These are phyloP conservation scores for Cherax destructor DNA, from an alignment of 1,140 invertebrate genomes.

Conservation along the genomic window DNA sequence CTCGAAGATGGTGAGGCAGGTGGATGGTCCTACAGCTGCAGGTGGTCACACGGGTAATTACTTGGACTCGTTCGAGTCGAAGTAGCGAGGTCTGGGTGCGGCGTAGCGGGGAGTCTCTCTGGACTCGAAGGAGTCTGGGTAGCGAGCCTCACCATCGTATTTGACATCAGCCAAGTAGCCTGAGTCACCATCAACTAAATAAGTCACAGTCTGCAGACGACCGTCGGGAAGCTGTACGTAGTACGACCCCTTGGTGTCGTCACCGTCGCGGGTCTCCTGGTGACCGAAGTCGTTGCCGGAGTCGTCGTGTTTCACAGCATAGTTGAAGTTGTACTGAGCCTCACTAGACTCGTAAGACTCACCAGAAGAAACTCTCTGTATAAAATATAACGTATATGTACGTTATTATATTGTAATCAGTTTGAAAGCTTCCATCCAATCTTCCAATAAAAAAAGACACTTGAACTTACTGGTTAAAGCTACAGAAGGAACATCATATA, in stretches of 20 bases:
- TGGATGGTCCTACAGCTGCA: no score
- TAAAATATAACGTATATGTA: no score
- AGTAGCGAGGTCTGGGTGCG: conserved; percentile 5
- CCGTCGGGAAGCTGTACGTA: conserved; percentile 37
- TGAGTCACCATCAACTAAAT: background rate
- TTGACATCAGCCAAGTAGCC: conserved; percentile 31
- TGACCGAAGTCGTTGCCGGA: conserved; percentile 21
- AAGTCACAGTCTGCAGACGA: conserved; percentile 10
- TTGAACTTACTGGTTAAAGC: no score
- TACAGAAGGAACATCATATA: no score
- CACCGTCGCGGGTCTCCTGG: conserved; percentile 24
- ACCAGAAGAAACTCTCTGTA: background rate
- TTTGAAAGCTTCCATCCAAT: no score
- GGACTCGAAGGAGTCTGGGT: conserved; percentile 12
- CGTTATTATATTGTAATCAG: no score
- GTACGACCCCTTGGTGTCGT: conserved; percentile 32
- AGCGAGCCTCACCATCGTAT: conserved; percentile 12
- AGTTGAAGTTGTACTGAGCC: conserved; percentile 32
- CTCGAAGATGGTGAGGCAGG: no score
- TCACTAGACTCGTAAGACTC: conserved; percentile 27
- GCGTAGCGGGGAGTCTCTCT: conserved; percentile 4
- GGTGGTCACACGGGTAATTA: background rate
- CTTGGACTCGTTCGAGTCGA: conserved; percentile 28
- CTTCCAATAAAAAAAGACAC: no score
- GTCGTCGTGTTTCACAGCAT: conserved; percentile 13